Evolutionary conservation across 2,113 vertebrate species (phyloP), one percentile per base, ranked within the genome.

Genomic region (Microtus oregoni): DNA sequence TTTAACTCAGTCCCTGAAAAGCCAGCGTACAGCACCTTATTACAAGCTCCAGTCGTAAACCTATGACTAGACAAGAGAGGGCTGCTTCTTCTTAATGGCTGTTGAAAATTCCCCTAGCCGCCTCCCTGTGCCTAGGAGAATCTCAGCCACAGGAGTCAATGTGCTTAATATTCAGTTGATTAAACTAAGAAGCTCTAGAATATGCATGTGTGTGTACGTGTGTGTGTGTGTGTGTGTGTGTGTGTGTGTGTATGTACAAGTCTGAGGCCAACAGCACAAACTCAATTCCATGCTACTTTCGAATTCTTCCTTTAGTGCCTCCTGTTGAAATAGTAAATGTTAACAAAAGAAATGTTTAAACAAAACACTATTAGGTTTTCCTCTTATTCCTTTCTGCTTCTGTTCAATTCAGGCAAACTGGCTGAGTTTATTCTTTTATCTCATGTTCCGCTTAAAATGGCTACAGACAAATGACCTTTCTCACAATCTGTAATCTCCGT

Each of bases 271-370:
- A 82, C 81, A 95, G 38, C 82, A 95, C 50, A 88, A 88, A 88
- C 13, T 73, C 35, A 38, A 38, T 38, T 96, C 47, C 55, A 41
- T 67, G 55, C 61, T 98, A 94, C 90, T 93, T 79, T 98, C 90
- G 41, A 86, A 38, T 92, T 86, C 95, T 67, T 70, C 94, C 90
- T 96, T 91, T 78, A 96, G 94, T 95, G 94, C 97, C 91, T 97
- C 58, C 52, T 73, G 82, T 86, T 93, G 70, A 95, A 98, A 97
- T 98, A 91, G 97, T 98, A 97, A 98, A 94, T 76, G 83, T 94
- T 98, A 97, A 97, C 98, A 97, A 98, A 97, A 97, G 61, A 94
- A 94, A 78, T 92, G 94, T 96, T 97, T 97, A 97, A 98, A 91
- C 91, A 97, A 95, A 97, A n/a, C 67, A 77, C 58, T 87, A 88